Conservation (phyloP, 2,113 vertebrate genomes). For the Apodemus speciosus region DNA sequence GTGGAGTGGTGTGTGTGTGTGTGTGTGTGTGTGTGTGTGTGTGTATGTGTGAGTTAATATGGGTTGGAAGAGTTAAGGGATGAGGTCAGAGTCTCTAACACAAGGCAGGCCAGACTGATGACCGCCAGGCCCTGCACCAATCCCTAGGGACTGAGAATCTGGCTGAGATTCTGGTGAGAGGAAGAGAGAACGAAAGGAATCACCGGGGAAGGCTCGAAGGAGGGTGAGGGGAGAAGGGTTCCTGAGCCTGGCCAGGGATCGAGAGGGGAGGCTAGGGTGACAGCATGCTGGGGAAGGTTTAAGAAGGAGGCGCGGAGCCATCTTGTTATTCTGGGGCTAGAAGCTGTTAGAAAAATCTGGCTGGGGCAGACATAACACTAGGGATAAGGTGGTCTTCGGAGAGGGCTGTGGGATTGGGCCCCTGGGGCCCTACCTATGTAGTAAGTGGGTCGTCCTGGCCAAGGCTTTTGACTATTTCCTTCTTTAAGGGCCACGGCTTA, state of each 20-base stretch:
- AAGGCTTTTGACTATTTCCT: not conserved
- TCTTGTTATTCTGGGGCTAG: slow-evolving; percentile 23
- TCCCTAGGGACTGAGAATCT: slow-evolving; percentile 66
- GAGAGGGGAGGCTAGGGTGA: not conserved
- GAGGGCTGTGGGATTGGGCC: not conserved
- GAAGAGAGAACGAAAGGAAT: not conserved
- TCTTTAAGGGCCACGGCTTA: not conserved
- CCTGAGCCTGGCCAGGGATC: not conserved
- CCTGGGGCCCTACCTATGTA: not conserved
- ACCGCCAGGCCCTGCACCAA: slow-evolving; percentile 55
- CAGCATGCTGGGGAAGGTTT: not conserved
- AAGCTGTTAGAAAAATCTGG: not conserved
- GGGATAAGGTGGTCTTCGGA: not conserved
- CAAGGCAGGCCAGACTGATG: slow-evolving; percentile 55
- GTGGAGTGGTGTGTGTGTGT: not conserved
- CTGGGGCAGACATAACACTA: not conserved
- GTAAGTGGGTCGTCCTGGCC: not conserved
- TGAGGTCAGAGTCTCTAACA: slow-evolving; percentile 69
- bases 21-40: not conserved
- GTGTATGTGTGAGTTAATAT: not conserved
- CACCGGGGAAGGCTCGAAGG: not conserved
- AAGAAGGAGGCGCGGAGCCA: slow-evolving; percentile 2
- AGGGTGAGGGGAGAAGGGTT: not conserved
- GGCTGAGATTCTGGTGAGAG: slow-evolving; percentile 54
- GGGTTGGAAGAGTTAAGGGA: slow-evolving; percentile 73